Evolutionary conservation across 2,888 invertebrate genomes (phyloP), one percentile per base, ranked within the genome.

Genomic region (Cryptus viduatorius): DNA sequence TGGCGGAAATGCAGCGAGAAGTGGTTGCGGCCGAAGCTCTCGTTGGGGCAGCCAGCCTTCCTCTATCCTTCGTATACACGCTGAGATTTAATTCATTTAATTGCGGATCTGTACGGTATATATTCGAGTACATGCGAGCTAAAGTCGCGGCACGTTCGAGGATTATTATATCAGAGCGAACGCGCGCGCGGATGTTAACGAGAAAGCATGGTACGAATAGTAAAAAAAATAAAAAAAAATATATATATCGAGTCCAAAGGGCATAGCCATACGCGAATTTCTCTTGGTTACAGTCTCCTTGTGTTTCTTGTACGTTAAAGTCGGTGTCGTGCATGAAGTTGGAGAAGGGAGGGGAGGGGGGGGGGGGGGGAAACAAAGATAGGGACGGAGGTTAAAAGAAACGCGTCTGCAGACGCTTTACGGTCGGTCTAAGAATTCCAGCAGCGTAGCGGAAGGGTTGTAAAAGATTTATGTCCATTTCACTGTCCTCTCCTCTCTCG

Each of bases 381-480:
- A 61, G 59, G 48, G 19, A 64, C 69, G 64, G 31, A 53, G 71
- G 64, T 85, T 72, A 69, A 79, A 85, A 67, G 67, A 85, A 79
- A 82, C 65, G 76, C 79, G 78, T 79, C 75, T 76, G 65, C 79
- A 59, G 82, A 79, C 84, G 69, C 76, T 85, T 85, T 82, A 85
- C 82, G 82, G 86, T 71, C 81, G 67, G 72, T 79, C 82, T 81
- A 87, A 85, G 82, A 85, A 87, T 85, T 87, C 85, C 82, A 69
- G 76, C 65, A 79, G 80, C 85, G 87, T 84, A 86, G 83, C 83
- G 82, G 83, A 87, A 85, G 82, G 82, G 84, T 85, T 87, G 86
- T 87, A 87, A 86, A 86, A 87, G 85, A 87, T 87, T 87, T 87
- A 87, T 81, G 81, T 68, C 73, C 76, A 79, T 83, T 86, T 86